Evolutionary conservation across 2,113 vertebrate genomes (phyloP).

Genomic region (Gobiocypris rarus): DNA sequence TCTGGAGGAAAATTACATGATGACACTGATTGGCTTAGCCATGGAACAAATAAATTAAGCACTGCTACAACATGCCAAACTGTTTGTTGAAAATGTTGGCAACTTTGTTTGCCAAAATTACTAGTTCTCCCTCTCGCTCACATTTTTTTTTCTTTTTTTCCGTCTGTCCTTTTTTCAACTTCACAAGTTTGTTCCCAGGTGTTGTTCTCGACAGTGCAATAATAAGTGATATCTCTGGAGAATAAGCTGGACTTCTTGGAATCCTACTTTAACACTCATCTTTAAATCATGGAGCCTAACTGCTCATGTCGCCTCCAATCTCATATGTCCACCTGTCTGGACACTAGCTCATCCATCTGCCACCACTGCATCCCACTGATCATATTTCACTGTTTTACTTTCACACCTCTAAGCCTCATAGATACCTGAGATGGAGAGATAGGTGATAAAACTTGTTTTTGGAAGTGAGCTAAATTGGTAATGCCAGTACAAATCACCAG

Average conservation of each 20-base stretch:
- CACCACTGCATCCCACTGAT: neutral
- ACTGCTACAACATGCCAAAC: neutral
- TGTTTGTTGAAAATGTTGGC: neutral
- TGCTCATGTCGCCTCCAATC: neutral
- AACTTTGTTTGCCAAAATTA: neutral
- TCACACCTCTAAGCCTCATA: neutral
- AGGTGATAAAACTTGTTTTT: neutral
- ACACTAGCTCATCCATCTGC: constrained; percentile 12
- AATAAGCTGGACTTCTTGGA: constrained; percentile 12
- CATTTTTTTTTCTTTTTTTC: neutral
- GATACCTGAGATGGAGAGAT: neutral
- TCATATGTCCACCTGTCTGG: neutral
- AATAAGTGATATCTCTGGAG: constrained; percentile 9
- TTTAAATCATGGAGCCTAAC: constrained; percentile 28
- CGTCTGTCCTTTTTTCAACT: neutral
- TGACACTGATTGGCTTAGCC: neutral
- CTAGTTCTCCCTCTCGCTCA: neutral
- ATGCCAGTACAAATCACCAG: neutral
- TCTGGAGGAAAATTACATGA: too few relatives aligned
- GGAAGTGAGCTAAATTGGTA: neutral
- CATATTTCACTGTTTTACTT: neutral
- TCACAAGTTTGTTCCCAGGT: neutral
- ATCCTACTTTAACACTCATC: constrained; percentile 25
- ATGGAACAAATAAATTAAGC: neutral
- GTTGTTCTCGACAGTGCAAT: constrained; percentile 7